Evolutionary conservation across 2,797 vertebrate species (phyloP).

Genomic region (Denticeps clupeoides): DNA sequence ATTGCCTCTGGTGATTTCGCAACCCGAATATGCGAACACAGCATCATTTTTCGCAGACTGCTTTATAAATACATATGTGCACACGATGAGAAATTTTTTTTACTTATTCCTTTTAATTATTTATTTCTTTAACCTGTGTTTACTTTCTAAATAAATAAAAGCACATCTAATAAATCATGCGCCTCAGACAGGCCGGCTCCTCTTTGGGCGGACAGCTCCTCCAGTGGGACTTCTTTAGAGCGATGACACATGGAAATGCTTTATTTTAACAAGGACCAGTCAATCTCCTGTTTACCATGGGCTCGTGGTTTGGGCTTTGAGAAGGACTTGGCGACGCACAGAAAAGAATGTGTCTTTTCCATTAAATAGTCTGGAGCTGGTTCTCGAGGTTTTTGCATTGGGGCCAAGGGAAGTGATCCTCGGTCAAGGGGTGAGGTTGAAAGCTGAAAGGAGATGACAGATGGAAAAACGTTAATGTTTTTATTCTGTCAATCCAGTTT

Average conservation of each 20-base stretch:
- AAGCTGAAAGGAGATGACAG: background rate
- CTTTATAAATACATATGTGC: too few species aligned
- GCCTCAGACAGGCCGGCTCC: background rate
- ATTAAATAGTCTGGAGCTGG: slow-evolving; percentile 19
- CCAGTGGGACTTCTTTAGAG: background rate
- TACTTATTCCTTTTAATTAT: too few species aligned
- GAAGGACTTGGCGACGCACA: slow-evolving; percentile 33
- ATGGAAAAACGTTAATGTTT: too few species aligned
- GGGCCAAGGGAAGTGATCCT: slow-evolving; percentile 6
- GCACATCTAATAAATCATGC: background rate
- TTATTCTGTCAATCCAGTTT: too few species aligned
- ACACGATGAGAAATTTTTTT: too few species aligned
- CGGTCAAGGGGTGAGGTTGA: background rate
- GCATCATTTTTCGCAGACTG: too few species aligned
- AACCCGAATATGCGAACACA: too few species aligned
- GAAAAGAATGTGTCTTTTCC: slow-evolving; percentile 40
- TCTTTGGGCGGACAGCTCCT: slow-evolving; percentile 2
- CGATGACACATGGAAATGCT: slow-evolving; percentile 36
- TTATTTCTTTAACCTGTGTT: too few species aligned
- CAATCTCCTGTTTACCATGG: slow-evolving; percentile 37
- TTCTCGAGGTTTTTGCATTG: slow-evolving; percentile 7
- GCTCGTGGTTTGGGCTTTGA: slow-evolving; percentile 21
- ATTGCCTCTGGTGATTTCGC: too few species aligned
- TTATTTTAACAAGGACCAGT: slow-evolving; percentile 32
- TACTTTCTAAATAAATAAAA: background rate